These are phyloP conservation scores for Chrysolina americana DNA, from an alignment of 2,888 invertebrate species.

Conservation along the genomic window DNA sequence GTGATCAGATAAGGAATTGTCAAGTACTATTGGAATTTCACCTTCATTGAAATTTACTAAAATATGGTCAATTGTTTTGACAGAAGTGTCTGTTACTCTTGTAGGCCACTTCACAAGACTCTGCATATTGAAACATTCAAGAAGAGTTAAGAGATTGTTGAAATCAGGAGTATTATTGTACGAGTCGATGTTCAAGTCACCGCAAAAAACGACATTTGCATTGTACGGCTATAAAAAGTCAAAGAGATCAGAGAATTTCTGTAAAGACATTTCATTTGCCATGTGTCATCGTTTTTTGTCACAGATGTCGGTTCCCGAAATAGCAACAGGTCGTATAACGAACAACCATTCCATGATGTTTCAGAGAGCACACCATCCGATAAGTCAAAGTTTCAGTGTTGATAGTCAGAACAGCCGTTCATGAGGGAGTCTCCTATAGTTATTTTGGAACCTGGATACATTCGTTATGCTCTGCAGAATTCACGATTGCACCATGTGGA, in stretches of 20 bases:
- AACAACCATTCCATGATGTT: too few species aligned
- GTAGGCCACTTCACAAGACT: slow-evolving; percentile 21
- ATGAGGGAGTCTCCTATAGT: too few species aligned
- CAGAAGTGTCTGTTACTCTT: slow-evolving; percentile 17
- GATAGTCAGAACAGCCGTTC: too few species aligned
- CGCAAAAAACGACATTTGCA: slow-evolving; percentile 5
- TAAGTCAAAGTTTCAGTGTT: too few species aligned
- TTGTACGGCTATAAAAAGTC: slow-evolving; percentile 4
- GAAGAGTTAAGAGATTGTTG: slow-evolving; percentile 3
- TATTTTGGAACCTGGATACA: too few species aligned
- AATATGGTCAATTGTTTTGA: slow-evolving; percentile 25
- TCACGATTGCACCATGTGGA: too few species aligned
- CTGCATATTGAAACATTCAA: slow-evolving; percentile 17
- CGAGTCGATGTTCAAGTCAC: neutral
- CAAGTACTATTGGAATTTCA: slow-evolving; percentile 15
- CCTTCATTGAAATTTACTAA: slow-evolving; percentile 16
- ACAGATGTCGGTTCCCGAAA: too few species aligned
- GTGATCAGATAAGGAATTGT: slow-evolving; percentile 8
- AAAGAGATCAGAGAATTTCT: slow-evolving; percentile 5
- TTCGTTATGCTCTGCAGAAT: too few species aligned
- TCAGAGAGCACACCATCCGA: too few species aligned
- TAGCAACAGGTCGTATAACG: too few species aligned
- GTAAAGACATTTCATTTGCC: neutral
- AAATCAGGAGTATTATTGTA: slow-evolving; percentile 6
- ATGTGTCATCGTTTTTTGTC: too few species aligned